Evolutionary conservation across 2,888 invertebrate genomes (phyloP), one percentile per base, ranked within the genome.

Genomic region (Zaprionus obscuricornis): DNA sequence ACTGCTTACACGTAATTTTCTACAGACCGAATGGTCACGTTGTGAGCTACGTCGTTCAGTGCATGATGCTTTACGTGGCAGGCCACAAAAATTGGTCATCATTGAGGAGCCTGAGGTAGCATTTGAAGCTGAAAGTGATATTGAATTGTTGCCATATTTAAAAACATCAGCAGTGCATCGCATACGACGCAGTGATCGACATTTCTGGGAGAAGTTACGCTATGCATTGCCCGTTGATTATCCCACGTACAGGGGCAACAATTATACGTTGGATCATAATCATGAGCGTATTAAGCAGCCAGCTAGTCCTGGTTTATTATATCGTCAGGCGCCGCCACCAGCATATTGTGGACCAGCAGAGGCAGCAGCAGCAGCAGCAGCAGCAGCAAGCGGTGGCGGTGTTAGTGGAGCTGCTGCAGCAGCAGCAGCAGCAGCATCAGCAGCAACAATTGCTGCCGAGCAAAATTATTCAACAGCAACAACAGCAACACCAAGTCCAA

Each of bases 21-120:
- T 98, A 87, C 96, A 96, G 90, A 97, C 97, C 24, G 97, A 98
- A 90, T 98, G 98, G 98, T 95, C 96, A 45, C 93, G 96, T 64
- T 96, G 95, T 89, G 98, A 98, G 89, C 94, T 98, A 87, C 94
- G 97, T 66, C 95, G 96, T 81, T 96, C 97, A 18, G 92, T 98
- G 65, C 97, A 96, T 91, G 96, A 97, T 88, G 95, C 96, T 10
- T 92, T 97, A 54, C 94, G 96, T 86, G 95, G 96, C 39, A 92
- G 96, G 69, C 94, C 95, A 74, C 95, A 96, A 90, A 96, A 97
- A 90, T 91, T 98, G 89, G 95, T 98, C 76, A 93, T 98, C 83
- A 93, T 98, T 69, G 95, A 98, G 90, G 95, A 97, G 87, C 96
- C 95, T 40, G 94, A 95, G 43, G 94, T 95, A 52, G 92, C 96